Evolutionary conservation across 1,140 invertebrate species (phyloP), one percentile per base, ranked within the genome.

Genomic region (Arctopsyche grandis): DNA sequence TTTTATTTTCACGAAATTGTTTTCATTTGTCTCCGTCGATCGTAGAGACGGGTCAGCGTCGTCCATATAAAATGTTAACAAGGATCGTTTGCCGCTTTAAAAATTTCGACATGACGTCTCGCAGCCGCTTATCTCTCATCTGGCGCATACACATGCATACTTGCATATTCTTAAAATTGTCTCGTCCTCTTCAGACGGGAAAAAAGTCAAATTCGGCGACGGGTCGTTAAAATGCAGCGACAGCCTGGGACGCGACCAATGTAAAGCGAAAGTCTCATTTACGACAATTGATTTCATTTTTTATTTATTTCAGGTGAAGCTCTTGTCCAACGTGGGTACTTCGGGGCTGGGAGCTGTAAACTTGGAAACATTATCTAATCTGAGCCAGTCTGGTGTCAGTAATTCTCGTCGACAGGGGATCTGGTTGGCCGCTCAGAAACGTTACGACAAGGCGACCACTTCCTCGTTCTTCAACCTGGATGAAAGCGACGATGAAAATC

Each of bases 241-340:
- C n/a, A 58, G 1, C 21, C 52, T 21, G 52, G n/a, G 52, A 58
- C 21, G 21, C 52, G 52, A 16, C 52, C n/a, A 9, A 9, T 7
- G 16, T 9, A n/a, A 24, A 26, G 5, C 16, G 26, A 29, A 26
- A 16, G 66, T n/a, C 9, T 26, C 16, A 19, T 69, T 9, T 26
- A 4, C 9, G 22, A 29, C 7, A 69, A 26, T 22, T 4, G 12
- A 16, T 69, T 69, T 22, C 5, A 5, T 9, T 14, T 29, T 21
- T 69, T 22, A 1, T 3, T 16, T 43, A 5, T 82, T 66, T 44
- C 83, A 88, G 88, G 85, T 89, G 74, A 85, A 87, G 0, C 77
- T 88, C 0, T 74, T 88, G 19, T 85, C 85, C 26, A 89, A 89
- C 79, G 85, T 87, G 24, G 86, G 86, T 3, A 88, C 84, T 26